Base-by-base conservation (phyloP, 2,113 vertebrate genomes). In the Illadopsis cleaveri region DNA sequence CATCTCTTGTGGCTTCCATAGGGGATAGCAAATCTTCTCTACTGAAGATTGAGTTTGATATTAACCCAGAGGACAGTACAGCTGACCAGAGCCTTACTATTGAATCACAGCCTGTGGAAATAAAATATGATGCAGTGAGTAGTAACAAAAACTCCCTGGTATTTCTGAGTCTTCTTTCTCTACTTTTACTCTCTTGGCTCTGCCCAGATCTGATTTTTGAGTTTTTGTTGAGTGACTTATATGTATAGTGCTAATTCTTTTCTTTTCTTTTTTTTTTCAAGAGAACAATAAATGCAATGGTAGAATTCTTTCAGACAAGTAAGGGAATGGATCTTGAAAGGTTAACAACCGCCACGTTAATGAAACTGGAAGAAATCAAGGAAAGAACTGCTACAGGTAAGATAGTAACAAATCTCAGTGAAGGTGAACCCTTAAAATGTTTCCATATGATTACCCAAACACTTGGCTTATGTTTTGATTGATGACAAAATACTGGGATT, bases 291-390 rank as follows among this genome's bases (percentile, higher is more conserved):
- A 99, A 99, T 96, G 98, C 99, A 42, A 58, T 99, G 90, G 98
- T 97, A 27, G 99, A 99, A 48, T 99, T 99, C 97, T 99, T 99
- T 89, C 98, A 98, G 89, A 98, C 98, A 4, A 98, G 90, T 64
- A 99, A 98, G 66, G 98, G 98, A 18, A 97, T 99, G 61, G 98
- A 99, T 91, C 98, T 99, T 94, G 99, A 99, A 85, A 98, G 98
- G 9, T 96, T 99, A 89, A 99, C 99, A 11, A 98, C 99, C 10
- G 99, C 99, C 71, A 99, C 99, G 0, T 98, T 99, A 83, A 98
- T 98, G 95, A 99, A 99, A 68, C 96, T 99, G 44, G 99, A 99
- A 94, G 99, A 99, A 98, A 99, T 99, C 91, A 99, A 99, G 97
- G 99, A 99, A 85, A 99, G 98, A 96, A 99, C 99, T 3, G 98